Evolutionary conservation across 2,888 invertebrate genomes (phyloP).

Genomic region (Leistus spinibarbis): DNA sequence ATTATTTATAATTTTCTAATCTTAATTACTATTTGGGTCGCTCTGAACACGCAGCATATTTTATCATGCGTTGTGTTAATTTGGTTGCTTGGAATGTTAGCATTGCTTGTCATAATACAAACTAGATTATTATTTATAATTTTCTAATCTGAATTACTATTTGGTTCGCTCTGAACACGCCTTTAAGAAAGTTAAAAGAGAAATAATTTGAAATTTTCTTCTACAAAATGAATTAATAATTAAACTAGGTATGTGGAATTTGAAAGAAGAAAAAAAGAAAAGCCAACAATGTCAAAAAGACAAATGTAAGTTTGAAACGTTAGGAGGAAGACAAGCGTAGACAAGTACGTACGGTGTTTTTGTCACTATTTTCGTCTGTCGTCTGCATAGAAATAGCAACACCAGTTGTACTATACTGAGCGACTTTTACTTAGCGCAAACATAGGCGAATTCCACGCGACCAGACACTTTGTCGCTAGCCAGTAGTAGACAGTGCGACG

Average conservation of each 20-base stretch:
- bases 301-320: neutral
- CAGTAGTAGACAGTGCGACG: neutral
- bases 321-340: neutral
- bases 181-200: too few relatives aligned
- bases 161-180: too few relatives aligned
- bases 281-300: neutral
- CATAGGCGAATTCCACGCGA: neutral
- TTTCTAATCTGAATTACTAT: too few relatives aligned
- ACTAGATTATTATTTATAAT: too few relatives aligned
- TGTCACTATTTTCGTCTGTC: neutral
- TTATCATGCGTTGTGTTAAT: too few relatives aligned
- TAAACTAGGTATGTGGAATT: neutral
- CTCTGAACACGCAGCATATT: too few relatives aligned
- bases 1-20: too few relatives aligned
- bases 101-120: too few relatives aligned
- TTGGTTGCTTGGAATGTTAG: too few relatives aligned
- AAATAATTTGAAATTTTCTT: too few relatives aligned
- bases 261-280: neutral
- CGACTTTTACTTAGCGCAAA: neutral
- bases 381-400: neutral
- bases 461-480: neutral
- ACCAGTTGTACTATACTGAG: neutral
- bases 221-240: too few relatives aligned
- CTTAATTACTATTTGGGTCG: too few relatives aligned
- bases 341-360: neutral